These are phyloP conservation scores for Lissocephala sabroskyi DNA, from an alignment of 2,888 invertebrate species.

Conservation along the genomic window DNA sequence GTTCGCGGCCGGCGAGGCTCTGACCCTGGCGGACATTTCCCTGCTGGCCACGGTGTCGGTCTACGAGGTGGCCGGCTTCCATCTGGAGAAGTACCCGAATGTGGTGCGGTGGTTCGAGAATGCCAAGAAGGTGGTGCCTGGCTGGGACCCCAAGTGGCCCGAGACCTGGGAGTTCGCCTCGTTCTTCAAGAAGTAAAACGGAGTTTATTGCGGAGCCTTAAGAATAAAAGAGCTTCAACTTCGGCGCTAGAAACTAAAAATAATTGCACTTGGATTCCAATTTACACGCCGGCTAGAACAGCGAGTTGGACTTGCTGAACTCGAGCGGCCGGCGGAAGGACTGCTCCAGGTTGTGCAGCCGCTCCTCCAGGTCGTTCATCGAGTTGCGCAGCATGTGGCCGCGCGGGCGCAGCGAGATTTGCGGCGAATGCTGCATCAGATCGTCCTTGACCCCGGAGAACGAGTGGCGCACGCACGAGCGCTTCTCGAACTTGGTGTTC, in stretches of 20 bases:
- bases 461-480: constrained; percentile 68
- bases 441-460: constrained; percentile 72
- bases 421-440: constrained; percentile 69
- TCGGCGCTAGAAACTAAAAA: constrained; percentile 26
- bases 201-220: constrained; percentile 47
- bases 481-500: constrained; percentile 68
- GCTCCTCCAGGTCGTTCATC: constrained; percentile 71
- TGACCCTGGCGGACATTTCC: constrained; percentile 86
- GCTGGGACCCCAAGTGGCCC: constrained; percentile 76
- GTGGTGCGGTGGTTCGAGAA: constrained; percentile 78
- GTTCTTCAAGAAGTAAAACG: constrained; percentile 42
- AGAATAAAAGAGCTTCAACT: constrained; percentile 11
- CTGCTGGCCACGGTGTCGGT: constrained; percentile 81
- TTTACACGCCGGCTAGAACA: constrained; percentile 39
- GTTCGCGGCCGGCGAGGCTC: constrained; percentile 80
- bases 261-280: constrained; percentile 40
- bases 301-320: constrained; percentile 65
- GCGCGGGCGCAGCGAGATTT: constrained; percentile 66
- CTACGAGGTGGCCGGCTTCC: constrained; percentile 79
- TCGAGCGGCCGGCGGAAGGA: constrained; percentile 69
- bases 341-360: constrained; percentile 70
- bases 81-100: constrained; percentile 80
- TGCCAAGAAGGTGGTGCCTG: constrained; percentile 76
- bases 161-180: constrained; percentile 75
- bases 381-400: constrained; percentile 70